Evolutionary conservation across 2,113 vertebrate genomes (phyloP).

Genomic region (Leucosticte australis): DNA sequence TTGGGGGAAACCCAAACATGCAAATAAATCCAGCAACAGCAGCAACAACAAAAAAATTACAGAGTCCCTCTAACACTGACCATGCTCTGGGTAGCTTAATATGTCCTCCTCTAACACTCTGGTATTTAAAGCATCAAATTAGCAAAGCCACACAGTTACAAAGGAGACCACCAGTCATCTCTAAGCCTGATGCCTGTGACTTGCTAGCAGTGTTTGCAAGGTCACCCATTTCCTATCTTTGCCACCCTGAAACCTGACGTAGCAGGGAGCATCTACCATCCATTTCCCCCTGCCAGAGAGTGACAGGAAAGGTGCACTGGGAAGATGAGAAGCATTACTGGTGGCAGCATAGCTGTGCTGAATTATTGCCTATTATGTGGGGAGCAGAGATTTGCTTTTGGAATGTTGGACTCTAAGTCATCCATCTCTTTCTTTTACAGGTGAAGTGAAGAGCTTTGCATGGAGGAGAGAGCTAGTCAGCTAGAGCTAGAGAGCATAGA

Average conservation of each 20-base stretch:
- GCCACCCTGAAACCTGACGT: neutral
- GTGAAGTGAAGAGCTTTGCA: slow-evolving; percentile 14
- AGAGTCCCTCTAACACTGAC: neutral
- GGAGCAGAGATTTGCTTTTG: slow-evolving; percentile 38
- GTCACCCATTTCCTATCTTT: neutral
- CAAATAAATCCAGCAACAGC: neutral
- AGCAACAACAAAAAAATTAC: neutral
- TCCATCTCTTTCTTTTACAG: slow-evolving; percentile 21
- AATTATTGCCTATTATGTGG: slow-evolving; percentile 19
- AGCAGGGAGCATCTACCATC: neutral
- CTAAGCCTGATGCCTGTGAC: neutral
- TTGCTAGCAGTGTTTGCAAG: neutral
- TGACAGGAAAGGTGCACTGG: neutral
- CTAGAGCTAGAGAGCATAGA: neutral
- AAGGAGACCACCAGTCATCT: neutral
- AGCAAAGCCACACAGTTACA: neutral
- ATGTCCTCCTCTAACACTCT: neutral
- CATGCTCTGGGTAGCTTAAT: neutral
- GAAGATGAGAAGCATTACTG: slow-evolving; percentile 8
- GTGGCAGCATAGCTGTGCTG: neutral
- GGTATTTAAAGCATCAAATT: neutral
- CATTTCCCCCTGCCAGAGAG: neutral
- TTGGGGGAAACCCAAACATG: neutral
- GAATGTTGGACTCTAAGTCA: slow-evolving; percentile 17
- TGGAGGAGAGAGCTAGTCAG: neutral